Conservation (phyloP, 2,888 invertebrate genomes). For the Corbicula japonica region DNA sequence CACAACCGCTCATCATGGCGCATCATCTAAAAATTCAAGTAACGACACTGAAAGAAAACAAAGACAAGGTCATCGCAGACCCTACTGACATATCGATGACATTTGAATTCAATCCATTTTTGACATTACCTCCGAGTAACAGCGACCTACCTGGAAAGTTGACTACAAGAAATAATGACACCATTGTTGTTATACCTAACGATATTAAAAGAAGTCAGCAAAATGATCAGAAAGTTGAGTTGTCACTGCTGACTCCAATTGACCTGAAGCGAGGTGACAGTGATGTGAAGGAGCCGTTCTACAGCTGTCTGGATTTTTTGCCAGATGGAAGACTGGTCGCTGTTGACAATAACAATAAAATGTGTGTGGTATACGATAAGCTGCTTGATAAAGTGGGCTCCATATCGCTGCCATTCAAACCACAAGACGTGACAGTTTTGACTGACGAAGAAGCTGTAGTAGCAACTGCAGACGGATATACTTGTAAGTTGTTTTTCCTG, state of each 20-base stretch:
- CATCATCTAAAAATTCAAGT: too few relatives aligned
- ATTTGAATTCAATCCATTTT: too few relatives aligned
- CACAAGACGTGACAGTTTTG: constrained; percentile 1
- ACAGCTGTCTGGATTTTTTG: constrained; percentile 20
- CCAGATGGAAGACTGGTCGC: constrained; percentile 1
- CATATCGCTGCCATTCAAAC: constrained; percentile 4
- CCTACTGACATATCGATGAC: too few relatives aligned
- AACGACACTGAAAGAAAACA: too few relatives aligned
- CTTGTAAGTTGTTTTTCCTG: constrained; percentile 1
- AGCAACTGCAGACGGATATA: constrained; percentile 17
- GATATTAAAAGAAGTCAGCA: too few relatives aligned
- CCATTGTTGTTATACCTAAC: too few relatives aligned
- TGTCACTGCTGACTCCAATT: neutral
- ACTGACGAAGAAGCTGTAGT: constrained; percentile 6
- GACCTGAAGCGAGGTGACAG: neutral
- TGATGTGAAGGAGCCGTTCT: constrained; percentile 15
- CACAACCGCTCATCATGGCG: too few relatives aligned
- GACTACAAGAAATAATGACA: too few relatives aligned
- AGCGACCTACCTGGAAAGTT: too few relatives aligned
- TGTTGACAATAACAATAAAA: constrained; percentile 22
- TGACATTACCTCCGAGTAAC: too few relatives aligned
- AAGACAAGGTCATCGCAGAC: too few relatives aligned
- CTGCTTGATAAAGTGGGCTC: neutral
- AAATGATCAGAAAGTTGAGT: constrained; percentile 10
- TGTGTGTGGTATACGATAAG: constrained; percentile 3